Conservation (phyloP, 2,888 invertebrate genomes). For the Diaprepes abbreviatus region DNA sequence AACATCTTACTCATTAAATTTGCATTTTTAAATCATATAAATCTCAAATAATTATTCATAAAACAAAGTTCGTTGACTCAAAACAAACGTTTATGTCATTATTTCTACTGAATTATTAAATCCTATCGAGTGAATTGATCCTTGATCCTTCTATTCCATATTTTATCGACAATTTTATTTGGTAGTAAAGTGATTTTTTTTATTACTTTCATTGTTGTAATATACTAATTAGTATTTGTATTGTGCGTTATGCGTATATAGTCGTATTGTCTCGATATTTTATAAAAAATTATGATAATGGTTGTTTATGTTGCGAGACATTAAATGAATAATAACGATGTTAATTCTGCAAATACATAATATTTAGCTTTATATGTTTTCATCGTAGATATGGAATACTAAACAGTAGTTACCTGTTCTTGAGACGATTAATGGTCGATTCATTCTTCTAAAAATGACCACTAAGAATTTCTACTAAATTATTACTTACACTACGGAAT, state of each 20-base stretch:
- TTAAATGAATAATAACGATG: no score
- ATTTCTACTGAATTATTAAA: slow-evolving; percentile 6
- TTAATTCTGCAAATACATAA: no score
- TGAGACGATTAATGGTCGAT: no score
- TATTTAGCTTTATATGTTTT: no score
- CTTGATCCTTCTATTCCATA: slow-evolving; percentile 1
- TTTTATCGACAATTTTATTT: neutral
- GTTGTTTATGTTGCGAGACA: no score
- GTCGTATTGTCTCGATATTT: neutral
- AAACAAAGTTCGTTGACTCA: slow-evolving; percentile 3
- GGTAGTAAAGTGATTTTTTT: neutral
- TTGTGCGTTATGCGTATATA: neutral
- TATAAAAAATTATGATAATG: no score
- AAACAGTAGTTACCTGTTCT: no score
- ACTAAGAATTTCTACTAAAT: no score
- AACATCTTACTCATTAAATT: neutral
- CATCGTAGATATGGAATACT: no score
- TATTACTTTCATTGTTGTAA: neutral
- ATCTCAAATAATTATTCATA: neutral
- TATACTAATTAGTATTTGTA: neutral
- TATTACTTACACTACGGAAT: no score
- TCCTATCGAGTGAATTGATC: neutral
- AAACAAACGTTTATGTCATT: neutral
- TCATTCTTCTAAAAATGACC: no score
- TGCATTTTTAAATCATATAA: neutral